These are phyloP conservation scores for Ctenopoma kingsleyae DNA, from an alignment of 2,797 vertebrate genomes.

Conservation along the genomic window DNA sequence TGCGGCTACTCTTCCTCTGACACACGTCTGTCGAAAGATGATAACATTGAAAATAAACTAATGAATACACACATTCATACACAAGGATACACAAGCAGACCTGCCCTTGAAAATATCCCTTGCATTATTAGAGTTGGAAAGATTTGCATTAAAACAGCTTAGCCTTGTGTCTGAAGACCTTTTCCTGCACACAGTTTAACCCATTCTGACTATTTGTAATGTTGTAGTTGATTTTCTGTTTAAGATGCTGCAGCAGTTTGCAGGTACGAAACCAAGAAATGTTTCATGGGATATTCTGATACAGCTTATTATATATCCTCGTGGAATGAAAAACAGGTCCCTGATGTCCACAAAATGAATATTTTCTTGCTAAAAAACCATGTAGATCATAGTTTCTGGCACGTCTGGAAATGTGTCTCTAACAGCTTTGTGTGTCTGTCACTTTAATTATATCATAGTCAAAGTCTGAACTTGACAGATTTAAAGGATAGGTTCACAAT, in stretches of 20 bases:
- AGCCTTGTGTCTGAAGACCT: constrained; percentile 34
- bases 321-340: too few relatives aligned
- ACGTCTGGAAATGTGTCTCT: too few relatives aligned
- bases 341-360: too few relatives aligned
- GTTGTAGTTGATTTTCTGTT: neutral
- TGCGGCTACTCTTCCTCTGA: constrained; percentile 27
- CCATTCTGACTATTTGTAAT: neutral
- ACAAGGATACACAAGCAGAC: constrained; percentile 7
- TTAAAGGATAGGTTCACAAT: neutral
- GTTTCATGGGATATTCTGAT: neutral
- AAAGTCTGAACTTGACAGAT: neutral
- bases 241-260: constrained; percentile 12
- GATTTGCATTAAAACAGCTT: constrained; percentile 44
- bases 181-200: constrained; percentile 14
- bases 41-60: constrained; percentile 57
- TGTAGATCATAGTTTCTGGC: too few relatives aligned
- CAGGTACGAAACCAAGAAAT: neutral
- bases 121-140: constrained; percentile 22
- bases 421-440: too few relatives aligned
- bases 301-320: too few relatives aligned
- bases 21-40: constrained; percentile 56
- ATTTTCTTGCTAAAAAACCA: too few relatives aligned
- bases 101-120: constrained; percentile 38
- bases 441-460: too few relatives aligned
- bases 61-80: constrained; percentile 32